Percentiles rank a stretch among this genome's conserved stretches.
Evolutionary conservation across 2,797 vertebrate species (phyloP).

Genomic region (Sphenodon punctatus): DNA sequence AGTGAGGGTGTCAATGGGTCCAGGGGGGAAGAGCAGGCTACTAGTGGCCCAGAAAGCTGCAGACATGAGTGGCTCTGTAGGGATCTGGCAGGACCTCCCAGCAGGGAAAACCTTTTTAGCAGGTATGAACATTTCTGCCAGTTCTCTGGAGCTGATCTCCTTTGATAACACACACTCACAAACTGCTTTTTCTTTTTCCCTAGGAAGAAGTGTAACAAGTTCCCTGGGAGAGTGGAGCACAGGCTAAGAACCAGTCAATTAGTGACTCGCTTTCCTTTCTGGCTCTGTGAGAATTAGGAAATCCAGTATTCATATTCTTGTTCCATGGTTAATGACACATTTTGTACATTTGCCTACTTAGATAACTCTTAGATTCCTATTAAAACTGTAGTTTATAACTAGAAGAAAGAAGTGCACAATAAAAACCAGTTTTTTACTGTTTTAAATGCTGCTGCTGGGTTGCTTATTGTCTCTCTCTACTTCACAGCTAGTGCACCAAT

Average conservation of each 20-base stretch:
- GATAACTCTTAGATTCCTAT: slow-evolving; percentile 44
- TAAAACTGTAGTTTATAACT: slow-evolving; percentile 44
- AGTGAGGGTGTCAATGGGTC: too few relatives aligned
- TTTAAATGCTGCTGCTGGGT: background rate
- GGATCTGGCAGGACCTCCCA: too few relatives aligned
- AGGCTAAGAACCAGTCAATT: background rate
- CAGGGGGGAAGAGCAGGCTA: too few relatives aligned
- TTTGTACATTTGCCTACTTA: slow-evolving; percentile 58
- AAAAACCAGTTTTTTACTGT: background rate
- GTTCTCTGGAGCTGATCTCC: too few relatives aligned
- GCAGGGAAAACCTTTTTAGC: background rate
- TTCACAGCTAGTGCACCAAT: background rate
- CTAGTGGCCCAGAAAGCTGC: too few relatives aligned
- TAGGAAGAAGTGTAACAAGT: background rate
- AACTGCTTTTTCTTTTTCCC: background rate
- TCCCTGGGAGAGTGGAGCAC: background rate
- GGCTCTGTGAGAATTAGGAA: background rate
- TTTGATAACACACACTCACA: background rate
- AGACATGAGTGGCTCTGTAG: too few relatives aligned
- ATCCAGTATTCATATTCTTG: background rate
- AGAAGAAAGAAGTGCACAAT: slow-evolving; percentile 2
- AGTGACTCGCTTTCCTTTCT: background rate
- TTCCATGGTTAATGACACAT: background rate
- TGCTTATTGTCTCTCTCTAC: background rate
- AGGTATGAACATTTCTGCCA: background rate